These are phyloP conservation scores for Meta bourneti DNA, from an alignment of 2,888 invertebrate genomes.

Conservation along the genomic window DNA sequence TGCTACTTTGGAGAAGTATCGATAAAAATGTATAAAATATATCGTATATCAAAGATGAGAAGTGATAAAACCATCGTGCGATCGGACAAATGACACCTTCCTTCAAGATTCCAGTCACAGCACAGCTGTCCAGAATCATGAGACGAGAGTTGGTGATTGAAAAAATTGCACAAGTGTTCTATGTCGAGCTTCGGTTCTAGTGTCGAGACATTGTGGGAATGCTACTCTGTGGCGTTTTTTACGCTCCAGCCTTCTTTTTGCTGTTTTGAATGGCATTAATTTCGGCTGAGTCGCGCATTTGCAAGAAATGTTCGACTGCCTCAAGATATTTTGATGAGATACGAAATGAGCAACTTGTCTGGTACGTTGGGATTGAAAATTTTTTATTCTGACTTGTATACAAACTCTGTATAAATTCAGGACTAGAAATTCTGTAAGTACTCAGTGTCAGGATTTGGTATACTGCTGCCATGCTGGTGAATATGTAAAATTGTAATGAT, in stretches of 20 bases:
- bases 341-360: not conserved
- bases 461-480: not conserved
- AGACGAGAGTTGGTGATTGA: slow-evolving; percentile 34
- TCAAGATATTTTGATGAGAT: not conserved
- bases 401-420: not conserved
- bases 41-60: slow-evolving; percentile 56
- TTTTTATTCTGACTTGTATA: no score
- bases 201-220: slow-evolving; percentile 32
- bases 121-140: slow-evolving; percentile 59
- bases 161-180: slow-evolving; percentile 61
- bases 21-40: slow-evolving; percentile 63
- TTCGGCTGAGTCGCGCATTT: not conserved
- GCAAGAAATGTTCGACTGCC: not conserved
- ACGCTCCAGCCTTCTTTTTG: not conserved
- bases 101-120: slow-evolving; percentile 24
- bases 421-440: not conserved
- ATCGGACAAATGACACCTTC: slow-evolving; percentile 34
- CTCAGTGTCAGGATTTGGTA: not conserved
- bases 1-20: slow-evolving; percentile 38
- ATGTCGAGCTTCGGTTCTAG: slow-evolving; percentile 18
- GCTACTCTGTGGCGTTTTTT: not conserved
- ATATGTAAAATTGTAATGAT: not conserved
- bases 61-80: not conserved
- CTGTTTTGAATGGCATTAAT: not conserved
- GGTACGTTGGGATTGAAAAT: not conserved